Evolutionary conservation across 2,888 invertebrate species (phyloP).

Genomic region (Ecliptopera silaceata): DNA sequence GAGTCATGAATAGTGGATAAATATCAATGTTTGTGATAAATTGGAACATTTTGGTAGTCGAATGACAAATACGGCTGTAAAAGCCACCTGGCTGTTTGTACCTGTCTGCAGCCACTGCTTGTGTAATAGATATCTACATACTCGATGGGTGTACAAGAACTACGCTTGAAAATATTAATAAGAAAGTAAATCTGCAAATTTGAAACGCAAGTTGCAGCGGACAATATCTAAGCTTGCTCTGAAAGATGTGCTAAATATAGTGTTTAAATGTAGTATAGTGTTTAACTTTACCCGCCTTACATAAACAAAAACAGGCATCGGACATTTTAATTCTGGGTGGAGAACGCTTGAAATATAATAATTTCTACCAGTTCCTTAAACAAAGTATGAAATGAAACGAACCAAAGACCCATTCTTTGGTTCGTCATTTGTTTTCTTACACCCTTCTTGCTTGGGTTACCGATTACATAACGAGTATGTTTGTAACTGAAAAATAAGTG

Average conservation of each 20-base stretch:
- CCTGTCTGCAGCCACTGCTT: conserved; percentile 61
- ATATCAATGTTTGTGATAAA: conserved; percentile 66
- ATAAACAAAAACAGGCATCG: no score
- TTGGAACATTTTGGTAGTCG: conserved; percentile 64
- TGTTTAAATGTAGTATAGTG: no score
- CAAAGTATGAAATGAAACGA: no score
- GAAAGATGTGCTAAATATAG: no score
- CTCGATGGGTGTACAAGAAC: conserved; percentile 36
- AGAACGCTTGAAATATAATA: no score
- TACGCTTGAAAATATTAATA: not conserved
- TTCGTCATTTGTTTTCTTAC: not conserved
- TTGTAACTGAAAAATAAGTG: conserved; percentile 14
- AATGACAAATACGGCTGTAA: conserved; percentile 75
- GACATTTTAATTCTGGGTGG: no score
- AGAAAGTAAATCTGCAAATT: no score
- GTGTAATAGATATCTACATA: conserved; percentile 39
- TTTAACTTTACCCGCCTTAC: no score
- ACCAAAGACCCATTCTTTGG: no score
- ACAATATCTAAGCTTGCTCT: no score
- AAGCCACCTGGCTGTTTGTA: conserved; percentile 65
- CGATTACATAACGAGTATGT: conserved; percentile 27
- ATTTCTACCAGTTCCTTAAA: no score
- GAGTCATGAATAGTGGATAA: conserved; percentile 52
- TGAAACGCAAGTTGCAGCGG: no score
- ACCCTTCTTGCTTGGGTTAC: conserved; percentile 36